Conservation (phyloP, 2,888 invertebrate genomes). For the Rhagophthalmus giganteus region DNA sequence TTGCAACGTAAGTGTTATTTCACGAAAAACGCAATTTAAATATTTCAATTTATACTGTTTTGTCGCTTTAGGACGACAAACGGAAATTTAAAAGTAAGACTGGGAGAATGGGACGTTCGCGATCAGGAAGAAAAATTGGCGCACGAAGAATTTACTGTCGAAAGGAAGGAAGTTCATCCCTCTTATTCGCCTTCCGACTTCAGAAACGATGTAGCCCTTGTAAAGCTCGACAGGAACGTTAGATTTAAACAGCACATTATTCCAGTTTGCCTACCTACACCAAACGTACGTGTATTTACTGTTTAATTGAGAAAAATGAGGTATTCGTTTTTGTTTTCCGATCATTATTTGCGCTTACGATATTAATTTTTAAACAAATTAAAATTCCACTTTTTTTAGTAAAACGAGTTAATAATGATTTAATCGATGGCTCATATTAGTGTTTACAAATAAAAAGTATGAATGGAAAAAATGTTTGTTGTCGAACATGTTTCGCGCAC, state of each 20-base stretch:
- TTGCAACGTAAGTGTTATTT: conserved; percentile 75
- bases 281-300: conserved; percentile 60
- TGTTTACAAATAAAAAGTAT: too few species aligned
- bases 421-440: too few species aligned
- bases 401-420: too few species aligned
- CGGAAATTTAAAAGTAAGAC: conserved; percentile 81
- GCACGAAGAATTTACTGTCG: conserved; percentile 87
- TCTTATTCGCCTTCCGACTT: conserved; percentile 90
- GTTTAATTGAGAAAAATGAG: too few species aligned
- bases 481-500: too few species aligned
- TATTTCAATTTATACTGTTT: too few species aligned
- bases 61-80: conserved; percentile 73
- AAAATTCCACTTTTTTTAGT: too few species aligned
- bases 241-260: conserved; percentile 89
- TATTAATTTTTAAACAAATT: too few species aligned
- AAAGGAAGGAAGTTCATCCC: conserved; percentile 89
- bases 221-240: conserved; percentile 79
- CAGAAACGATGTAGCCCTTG: conserved; percentile 84
- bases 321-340: too few species aligned
- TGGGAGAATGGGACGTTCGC: conserved; percentile 92
- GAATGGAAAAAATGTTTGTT: too few species aligned
- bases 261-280: conserved; percentile 86
- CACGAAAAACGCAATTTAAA: neutral
- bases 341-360: too few species aligned
- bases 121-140: conserved; percentile 79